Conservation (phyloP, 1,140 invertebrate genomes). For the Drosophila arawakana region DNA sequence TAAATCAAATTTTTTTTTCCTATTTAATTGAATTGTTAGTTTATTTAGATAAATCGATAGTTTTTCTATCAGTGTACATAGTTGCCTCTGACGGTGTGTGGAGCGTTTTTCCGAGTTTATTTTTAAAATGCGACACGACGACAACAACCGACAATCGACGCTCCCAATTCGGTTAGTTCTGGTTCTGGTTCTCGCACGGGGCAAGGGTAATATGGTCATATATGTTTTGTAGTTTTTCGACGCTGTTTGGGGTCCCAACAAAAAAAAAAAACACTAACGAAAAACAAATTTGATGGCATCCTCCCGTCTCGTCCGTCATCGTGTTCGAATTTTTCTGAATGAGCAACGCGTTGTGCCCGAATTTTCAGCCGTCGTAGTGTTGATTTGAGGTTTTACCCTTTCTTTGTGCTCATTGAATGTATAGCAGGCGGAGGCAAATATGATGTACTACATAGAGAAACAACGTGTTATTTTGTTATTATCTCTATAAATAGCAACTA, state of each 20-base stretch:
- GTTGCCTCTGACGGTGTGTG: conserved; percentile 45
- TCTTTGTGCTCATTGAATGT: conserved; percentile 43
- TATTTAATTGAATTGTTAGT: too few species aligned
- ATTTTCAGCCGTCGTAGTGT: conserved; percentile 32
- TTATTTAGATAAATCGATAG: too few species aligned
- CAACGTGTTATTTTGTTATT: conserved; percentile 71
- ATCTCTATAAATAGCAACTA: conserved; percentile 62
- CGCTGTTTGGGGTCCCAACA: conserved; percentile 56
- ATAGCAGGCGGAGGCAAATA: conserved; percentile 41
- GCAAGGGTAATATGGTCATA: conserved; percentile 63
- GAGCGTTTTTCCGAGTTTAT: conserved; percentile 60
- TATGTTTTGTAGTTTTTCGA: conserved; percentile 19
- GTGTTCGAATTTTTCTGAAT: conserved; percentile 66
- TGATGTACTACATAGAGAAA: conserved; percentile 59
- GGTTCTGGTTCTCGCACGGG: conserved; percentile 39
- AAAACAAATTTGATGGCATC: conserved; percentile 69
- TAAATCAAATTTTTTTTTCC: too few species aligned
- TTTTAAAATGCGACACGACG: conserved; percentile 65
- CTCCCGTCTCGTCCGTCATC: conserved; percentile 47
- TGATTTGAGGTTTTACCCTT: conserved; percentile 44
- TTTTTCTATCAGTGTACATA: background rate
- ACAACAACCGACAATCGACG: conserved; percentile 34
- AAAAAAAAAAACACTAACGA: too few species aligned
- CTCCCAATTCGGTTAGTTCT: conserved; percentile 61
- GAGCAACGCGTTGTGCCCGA: conserved; percentile 65